Conservation (phyloP, 2,113 vertebrate species). For the Poecilia latipinna region DNA sequence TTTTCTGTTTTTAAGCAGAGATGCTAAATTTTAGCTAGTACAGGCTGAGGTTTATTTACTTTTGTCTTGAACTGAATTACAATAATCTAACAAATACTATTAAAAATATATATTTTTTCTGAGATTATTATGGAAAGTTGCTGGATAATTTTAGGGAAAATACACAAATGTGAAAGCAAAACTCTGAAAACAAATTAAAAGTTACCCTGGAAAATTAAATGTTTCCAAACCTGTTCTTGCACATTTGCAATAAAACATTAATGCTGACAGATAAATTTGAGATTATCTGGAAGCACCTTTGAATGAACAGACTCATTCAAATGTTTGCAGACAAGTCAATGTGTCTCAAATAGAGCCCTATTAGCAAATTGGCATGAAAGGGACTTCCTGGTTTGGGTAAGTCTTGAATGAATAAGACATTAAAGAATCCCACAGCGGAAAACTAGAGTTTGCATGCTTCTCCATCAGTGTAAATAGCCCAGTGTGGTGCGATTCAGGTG, state of each 20-base stretch:
- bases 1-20: neutral
- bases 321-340: constrained; percentile 13
- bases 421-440: constrained; percentile 46
- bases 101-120: neutral
- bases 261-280: too few relatives aligned
- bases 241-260: neutral
- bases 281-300: neutral
- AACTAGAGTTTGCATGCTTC: constrained; percentile 41
- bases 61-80: neutral
- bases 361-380: constrained; percentile 29
- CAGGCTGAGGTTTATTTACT: neutral
- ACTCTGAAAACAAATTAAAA: neutral
- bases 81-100: neutral
- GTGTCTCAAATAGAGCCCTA: neutral
- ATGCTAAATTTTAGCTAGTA: neutral
- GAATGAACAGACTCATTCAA: neutral
- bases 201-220: neutral
- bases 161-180: neutral
- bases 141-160: neutral
- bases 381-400: constrained; percentile 69
- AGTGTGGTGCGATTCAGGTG: constrained; percentile 46
- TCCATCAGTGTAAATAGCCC: constrained; percentile 22
- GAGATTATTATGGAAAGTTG: neutral
- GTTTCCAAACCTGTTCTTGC: neutral
- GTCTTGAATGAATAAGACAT: constrained; percentile 55